These are phyloP conservation scores for Percopsis transmontana DNA, from an alignment of 2,113 vertebrate species.

Conservation along the genomic window DNA sequence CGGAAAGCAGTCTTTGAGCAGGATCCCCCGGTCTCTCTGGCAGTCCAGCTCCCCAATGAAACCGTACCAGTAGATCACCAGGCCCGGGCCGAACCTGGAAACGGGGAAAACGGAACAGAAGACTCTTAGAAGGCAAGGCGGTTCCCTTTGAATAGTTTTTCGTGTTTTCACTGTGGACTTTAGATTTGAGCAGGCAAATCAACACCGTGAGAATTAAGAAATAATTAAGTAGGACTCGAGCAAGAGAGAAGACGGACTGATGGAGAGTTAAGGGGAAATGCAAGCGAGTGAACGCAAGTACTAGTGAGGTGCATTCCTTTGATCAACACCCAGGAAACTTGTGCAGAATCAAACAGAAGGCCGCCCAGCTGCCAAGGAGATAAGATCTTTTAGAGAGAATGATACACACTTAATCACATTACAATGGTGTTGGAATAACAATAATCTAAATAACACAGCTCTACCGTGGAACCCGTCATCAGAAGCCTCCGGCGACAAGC, in stretches of 20 bases:
- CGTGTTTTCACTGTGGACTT: slow-evolving; percentile 28
- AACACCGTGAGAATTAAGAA: background rate
- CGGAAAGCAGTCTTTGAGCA: slow-evolving; percentile 96
- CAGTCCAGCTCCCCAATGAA: slow-evolving; percentile 96
- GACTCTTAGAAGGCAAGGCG: slow-evolving; percentile 11
- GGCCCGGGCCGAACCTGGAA: slow-evolving; percentile 92
- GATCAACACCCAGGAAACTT: slow-evolving; percentile 73
- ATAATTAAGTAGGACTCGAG: slow-evolving; percentile 7
- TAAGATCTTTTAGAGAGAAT: slow-evolving; percentile 62
- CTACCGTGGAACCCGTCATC: slow-evolving; percentile 54
- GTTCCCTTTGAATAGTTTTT: slow-evolving; percentile 12
- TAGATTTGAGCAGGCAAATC: slow-evolving; percentile 26
- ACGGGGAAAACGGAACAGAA: slow-evolving; percentile 31
- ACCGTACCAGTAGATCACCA: slow-evolving; percentile 99
- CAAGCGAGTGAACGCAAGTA: slow-evolving; percentile 32
- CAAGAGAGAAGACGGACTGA: slow-evolving; percentile 32
- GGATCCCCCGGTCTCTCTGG: slow-evolving; percentile 92
- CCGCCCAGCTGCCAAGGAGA: slow-evolving; percentile 49
- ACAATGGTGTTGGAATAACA: slow-evolving; percentile 74
- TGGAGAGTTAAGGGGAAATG: slow-evolving; percentile 35
- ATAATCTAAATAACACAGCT: slow-evolving; percentile 34
- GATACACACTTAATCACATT: slow-evolving; percentile 68
- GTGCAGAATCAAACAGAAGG: slow-evolving; percentile 62
- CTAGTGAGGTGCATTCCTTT: slow-evolving; percentile 51
- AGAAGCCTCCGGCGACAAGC: slow-evolving; percentile 42